Evolutionary conservation across 1,140 invertebrate species (phyloP), one percentile per base, ranked within the genome.

Genomic region (Nylanderia fulva): DNA sequence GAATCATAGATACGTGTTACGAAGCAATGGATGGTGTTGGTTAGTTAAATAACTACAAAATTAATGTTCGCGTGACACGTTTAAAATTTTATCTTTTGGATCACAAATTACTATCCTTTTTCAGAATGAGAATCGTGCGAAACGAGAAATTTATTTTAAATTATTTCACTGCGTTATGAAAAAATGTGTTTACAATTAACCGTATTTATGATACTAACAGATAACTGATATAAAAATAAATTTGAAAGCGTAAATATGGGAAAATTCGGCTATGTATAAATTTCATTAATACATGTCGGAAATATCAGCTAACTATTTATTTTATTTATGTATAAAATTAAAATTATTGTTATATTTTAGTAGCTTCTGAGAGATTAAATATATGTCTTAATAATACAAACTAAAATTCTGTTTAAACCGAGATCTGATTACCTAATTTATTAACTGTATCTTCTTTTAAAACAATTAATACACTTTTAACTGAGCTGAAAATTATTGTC

Each of bases 121-220:
- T 64, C 11, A 3, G 8, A 60, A 42, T 39, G 13, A n/a, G n/a
- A 76, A 63, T 42, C 13, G 45, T n/a, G 29, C 4, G n/a, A 56
- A 75, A 42, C 13, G 42, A 27, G 11, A 75, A 75, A 29, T 63
- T 63, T 60, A 39, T 27, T n/a, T n/a, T 29, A 15, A 63, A 15
- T 63, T 61, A 48, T 11, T 0, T 42, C 58, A 27, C 2, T 15
- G 1, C 58, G 13, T 56, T 2, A 36, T 24, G 4, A 0, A 29
- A 29, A 54, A n/a, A 24, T 72, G 56, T 29, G 48, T 69, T 54
- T 24, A 36, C 15, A 33, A 9, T n/a, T 42, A 6, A 66, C 3
- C 6, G 5, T 66, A 18, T 42, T 0, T 21, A 54, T 66, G 11
- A 27, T 63, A 63, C 1, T 33, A 63, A 33, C 29, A 33, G 29